Evolutionary conservation across 2,113 vertebrate species (phyloP), one percentile per base, ranked within the genome.

Genomic region (Orientallactaga bullata): DNA sequence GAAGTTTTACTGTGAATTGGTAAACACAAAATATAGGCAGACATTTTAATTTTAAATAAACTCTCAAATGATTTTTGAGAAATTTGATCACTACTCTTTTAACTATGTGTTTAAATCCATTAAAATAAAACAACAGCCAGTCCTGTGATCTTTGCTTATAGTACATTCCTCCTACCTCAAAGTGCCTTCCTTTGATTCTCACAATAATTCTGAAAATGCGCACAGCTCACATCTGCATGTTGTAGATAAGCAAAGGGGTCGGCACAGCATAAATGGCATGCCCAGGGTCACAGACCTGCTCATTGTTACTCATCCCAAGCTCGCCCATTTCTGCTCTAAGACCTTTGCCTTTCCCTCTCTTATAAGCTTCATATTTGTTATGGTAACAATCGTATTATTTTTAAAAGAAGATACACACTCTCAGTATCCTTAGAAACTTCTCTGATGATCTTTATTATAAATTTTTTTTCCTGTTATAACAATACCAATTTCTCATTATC

Each of bases 171-270:
- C 61, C 15, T 17, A 58, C 58, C 35, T 86, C 32, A 60, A 35
- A 86, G 24, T 9, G 66, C 58, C 7, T 89, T 86, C 16, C 69
- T 86, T 61, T 61, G 18, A 68, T 66, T 63, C 51, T 86, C 39
- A 60, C 11, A 89, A 69, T 68, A 66, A 68, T 28, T 80, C 35
- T n/a, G 21, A 35, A 82, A 68, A 61, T 55, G 84, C 63, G 30
- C 39, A 47, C 42, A 69, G 39, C 10, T 87, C 39, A 47, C 51
- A 30, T 47, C 73, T 95, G 24, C 72, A 61, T 95, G 88, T 95
- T 91, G 23, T 24, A 93, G 87, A 88, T 83, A 88, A 95, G 60
- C 32, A 95, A 94, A 83, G 51, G 20, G 66, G 61, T 51, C 88
- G 82, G 88, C 32, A 83, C 95, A 79, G 17, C 32, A 30, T 1